Percentiles rank a stretch among this genome's conserved stretches.
Evolutionary conservation across 2,113 vertebrate species (phyloP).

Genomic region (Cromileptes altivelis): DNA sequence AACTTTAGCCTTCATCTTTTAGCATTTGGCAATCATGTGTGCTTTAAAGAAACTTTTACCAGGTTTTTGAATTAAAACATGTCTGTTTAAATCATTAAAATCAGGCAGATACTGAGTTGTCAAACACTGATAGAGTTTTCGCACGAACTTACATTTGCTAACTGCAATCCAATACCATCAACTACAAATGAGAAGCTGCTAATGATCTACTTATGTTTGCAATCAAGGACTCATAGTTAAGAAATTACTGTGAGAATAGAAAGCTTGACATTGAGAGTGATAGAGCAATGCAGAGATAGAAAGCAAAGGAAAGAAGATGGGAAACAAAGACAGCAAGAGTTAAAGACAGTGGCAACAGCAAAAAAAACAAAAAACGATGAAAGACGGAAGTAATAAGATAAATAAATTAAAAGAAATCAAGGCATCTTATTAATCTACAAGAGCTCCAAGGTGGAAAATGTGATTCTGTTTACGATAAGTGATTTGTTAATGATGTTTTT

Average conservation of each 20-base stretch:
- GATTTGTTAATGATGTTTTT: conserved; percentile 77
- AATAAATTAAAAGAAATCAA: conserved; percentile 27
- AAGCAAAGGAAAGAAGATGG: background rate
- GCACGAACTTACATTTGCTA: no score
- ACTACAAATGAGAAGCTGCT: no score
- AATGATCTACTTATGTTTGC: no score
- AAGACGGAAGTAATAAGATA: background rate
- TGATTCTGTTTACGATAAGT: conserved; percentile 64
- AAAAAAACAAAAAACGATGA: background rate
- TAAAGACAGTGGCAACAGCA: background rate
- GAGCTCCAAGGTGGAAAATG: conserved; percentile 52
- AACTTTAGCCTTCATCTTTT: no score
- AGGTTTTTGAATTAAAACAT: no score
- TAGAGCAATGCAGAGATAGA: conserved; percentile 30
- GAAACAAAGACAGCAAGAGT: background rate
- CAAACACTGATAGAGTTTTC: no score
- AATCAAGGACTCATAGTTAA: no score
- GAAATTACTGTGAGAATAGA: background rate
- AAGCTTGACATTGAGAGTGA: conserved; percentile 49
- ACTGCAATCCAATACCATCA: no score
- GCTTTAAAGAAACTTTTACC: no score
- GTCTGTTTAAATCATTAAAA: no score
- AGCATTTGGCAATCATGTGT: no score
- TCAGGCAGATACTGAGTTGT: no score
- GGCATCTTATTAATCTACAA: conserved; percentile 36